Evolutionary conservation across 92 coral and sea anemone genomes (phyloP), one percentile per base, ranked within the genome.

Genomic region (Galaxea fascicularis): DNA sequence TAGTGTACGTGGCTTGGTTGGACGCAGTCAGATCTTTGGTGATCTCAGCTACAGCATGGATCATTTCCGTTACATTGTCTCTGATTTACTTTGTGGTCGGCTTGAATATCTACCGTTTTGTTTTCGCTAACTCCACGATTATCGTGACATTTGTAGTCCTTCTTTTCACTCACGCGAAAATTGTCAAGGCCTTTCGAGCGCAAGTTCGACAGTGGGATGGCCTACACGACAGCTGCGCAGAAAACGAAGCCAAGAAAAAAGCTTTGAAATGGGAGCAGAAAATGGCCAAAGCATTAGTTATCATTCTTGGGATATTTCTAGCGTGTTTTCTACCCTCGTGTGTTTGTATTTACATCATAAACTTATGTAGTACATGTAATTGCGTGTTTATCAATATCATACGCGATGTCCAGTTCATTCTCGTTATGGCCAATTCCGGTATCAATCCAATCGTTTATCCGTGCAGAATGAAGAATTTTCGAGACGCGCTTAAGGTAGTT

Each of bases 71-170:
- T 22, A 21, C 82, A 4, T 89, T 94, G 59, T 88, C 95, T n/a
- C 85, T 90, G 51, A 58, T 95, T 35, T 95, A 95, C 80, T 92
- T 95, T 75, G 35, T 56, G 41, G 88, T 92, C 20, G 95, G 95
- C 0, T 90, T 88, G 66, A 78, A 89, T 30, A 92, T 85, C 41
- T 95, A 95, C 68, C 94, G 93, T 7, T 95, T 95, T 28, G 98
- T 95, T 59, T 95, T 95, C 49, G 98, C 93, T 30, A 94, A 95
- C 73, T 91, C 95, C 6, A 92, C 90, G 4, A 92, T 95, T 7
- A 72, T 94, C 41, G 79, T 93, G n/a, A 94, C 98, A 4, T 95
- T 95, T 74, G 57, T 62, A 20, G 91, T 93, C 0, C 82, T 93
- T 20, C 52, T 89, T 6, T 65, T 82, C 8, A 87, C 93, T 11